Conservation (phyloP, 2,797 vertebrate genomes). For the Xiphophorus birchmanni region DNA sequence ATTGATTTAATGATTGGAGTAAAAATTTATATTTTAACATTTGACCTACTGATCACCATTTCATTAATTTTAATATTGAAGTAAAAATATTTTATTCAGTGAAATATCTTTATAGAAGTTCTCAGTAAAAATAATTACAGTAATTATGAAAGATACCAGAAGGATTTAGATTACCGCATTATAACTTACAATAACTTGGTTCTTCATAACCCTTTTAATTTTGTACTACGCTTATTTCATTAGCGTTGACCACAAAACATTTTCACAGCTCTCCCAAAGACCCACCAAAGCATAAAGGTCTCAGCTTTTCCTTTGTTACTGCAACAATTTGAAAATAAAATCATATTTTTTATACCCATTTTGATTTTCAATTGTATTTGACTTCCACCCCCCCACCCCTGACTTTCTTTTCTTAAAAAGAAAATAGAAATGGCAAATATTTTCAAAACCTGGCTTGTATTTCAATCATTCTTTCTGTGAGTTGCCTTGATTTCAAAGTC, state of each 20-base stretch:
- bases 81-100: not conserved
- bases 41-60: not conserved
- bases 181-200: not conserved
- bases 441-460: too few species aligned
- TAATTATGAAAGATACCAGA: not conserved
- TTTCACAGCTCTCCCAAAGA: not conserved
- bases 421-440: too few species aligned
- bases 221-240: not conserved
- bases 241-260: not conserved
- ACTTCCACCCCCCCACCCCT: too few species aligned
- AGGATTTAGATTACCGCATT: not conserved
- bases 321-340: not conserved
- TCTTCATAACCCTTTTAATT: not conserved
- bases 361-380: too few species aligned
- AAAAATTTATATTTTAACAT: not conserved
- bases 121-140: not conserved
- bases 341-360: too few species aligned
- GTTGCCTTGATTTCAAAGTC: too few species aligned
- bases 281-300: not conserved
- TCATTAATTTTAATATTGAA: too few species aligned
- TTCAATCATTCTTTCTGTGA: too few species aligned
- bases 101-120: not conserved
- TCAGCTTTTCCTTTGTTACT: not conserved
- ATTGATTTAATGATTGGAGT: not conserved
- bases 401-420: too few species aligned